These are phyloP conservation scores for Andrena bicolor DNA, from an alignment of 2,888 invertebrate genomes.

Conservation along the genomic window DNA sequence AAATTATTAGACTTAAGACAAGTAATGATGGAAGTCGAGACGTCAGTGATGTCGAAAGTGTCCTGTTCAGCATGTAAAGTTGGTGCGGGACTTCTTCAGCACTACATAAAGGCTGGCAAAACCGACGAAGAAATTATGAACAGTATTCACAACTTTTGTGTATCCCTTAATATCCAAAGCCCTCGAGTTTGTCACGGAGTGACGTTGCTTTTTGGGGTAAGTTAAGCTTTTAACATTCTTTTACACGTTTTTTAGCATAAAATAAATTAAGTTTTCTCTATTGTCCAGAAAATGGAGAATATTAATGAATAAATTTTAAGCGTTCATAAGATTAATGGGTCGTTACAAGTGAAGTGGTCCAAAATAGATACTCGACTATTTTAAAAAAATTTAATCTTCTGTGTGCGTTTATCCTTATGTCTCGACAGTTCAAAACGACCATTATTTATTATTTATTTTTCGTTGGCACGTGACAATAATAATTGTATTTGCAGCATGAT, in stretches of 20 bases:
- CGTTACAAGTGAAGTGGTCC: no score
- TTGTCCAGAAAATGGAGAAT: no score
- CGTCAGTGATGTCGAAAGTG: constrained; percentile 96
- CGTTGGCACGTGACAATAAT: no score
- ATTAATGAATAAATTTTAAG: no score
- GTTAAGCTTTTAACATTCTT: constrained; percentile 73
- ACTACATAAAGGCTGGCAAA: constrained; percentile 94
- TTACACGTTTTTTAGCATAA: background rate
- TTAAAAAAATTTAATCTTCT: no score
- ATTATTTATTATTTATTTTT: no score
- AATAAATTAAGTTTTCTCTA: background rate
- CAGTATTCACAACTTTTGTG: constrained; percentile 94
- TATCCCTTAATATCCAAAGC: constrained; percentile 94
- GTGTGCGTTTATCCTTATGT: no score
- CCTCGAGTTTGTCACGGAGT: constrained; percentile 95
- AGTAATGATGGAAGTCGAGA: constrained; percentile 94
- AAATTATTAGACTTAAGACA: constrained; percentile 93
- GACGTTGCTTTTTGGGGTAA: constrained; percentile 92
- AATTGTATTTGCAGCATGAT: no score
- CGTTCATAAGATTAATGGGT: no score
- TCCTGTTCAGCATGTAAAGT: constrained; percentile 96
- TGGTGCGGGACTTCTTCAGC: constrained; percentile 93
- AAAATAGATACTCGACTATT: no score
- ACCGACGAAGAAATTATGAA: constrained; percentile 94
- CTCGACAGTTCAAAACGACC: no score